Evolutionary conservation across 1,140 invertebrate genomes (phyloP).

Genomic region (Brachionus sp.): DNA sequence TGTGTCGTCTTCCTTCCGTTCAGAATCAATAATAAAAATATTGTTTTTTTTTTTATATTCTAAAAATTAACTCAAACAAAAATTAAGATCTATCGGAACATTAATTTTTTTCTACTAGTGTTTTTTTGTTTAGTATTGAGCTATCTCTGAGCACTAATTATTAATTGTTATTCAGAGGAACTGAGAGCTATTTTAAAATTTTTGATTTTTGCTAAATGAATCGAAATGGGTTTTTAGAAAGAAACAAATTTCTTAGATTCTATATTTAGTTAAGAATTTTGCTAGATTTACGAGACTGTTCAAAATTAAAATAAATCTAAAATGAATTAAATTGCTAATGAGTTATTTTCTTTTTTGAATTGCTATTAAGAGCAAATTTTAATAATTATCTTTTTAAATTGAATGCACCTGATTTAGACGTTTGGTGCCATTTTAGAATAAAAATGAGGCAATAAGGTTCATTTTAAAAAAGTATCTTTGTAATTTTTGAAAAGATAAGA

Average conservation of each 20-base stretch:
- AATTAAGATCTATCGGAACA: constrained; percentile 17
- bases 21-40: neutral
- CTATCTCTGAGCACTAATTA: neutral
- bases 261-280: neutral
- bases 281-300: neutral
- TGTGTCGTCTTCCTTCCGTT: neutral
- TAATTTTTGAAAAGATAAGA: neutral
- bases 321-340: neutral
- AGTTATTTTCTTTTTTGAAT: neutral
- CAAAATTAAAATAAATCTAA: neutral
- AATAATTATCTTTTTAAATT: neutral
- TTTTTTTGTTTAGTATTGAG: neutral
- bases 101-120: neutral
- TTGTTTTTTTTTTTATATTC: neutral
- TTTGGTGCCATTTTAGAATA: neutral
- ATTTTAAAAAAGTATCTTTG: neutral
- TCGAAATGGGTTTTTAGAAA: neutral
- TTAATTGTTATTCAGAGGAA: neutral
- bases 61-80: neutral
- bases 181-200: neutral
- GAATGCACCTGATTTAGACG: neutral
- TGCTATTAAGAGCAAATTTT: neutral
- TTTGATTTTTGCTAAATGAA: neutral
- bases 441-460: neutral
- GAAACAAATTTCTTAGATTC: neutral